phyloP scores from a whole-genome alignment of 2,113 vertebrate genomes.

The Epinephelus cyanopodus region DNA sequence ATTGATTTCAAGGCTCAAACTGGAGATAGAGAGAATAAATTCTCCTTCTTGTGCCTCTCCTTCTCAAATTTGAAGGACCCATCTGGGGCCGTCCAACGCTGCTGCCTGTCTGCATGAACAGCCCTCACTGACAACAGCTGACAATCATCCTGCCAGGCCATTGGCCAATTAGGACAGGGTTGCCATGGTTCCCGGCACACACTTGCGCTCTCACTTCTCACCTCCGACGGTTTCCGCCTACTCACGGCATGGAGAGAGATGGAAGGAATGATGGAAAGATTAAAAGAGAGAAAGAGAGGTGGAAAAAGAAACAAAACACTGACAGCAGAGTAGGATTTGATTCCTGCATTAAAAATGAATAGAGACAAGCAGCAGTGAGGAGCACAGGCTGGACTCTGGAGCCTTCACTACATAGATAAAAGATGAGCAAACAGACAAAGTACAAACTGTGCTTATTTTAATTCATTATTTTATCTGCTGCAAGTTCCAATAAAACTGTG shows the following conservation, averaged over 20 bases:
- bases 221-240: constrained; percentile 74
- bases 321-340: neutral
- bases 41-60: constrained; percentile 5
- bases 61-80: constrained; percentile 55
- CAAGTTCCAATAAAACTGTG: neutral
- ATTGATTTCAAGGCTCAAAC: constrained; percentile 22
- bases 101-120: constrained; percentile 62
- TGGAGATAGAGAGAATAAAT: constrained; percentile 21
- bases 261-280: constrained; percentile 33
- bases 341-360: constrained; percentile 6
- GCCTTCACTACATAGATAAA: neutral
- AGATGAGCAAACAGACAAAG: neutral
- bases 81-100: constrained; percentile 62
- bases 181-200: constrained; percentile 75
- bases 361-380: neutral
- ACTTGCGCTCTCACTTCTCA: constrained; percentile 72
- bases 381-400: neutral
- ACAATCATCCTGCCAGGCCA: constrained; percentile 75
- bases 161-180: constrained; percentile 78
- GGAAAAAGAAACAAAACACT: constrained; percentile 15
- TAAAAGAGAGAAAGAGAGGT: constrained; percentile 27
- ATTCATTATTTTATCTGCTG: neutral
- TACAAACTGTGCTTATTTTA: too few relatives aligned
- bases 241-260: constrained; percentile 66
- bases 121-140: constrained; percentile 73